phyloP scores from a whole-genome alignment of 2,888 invertebrate genomes.

The Drosophila anceps region DNA sequence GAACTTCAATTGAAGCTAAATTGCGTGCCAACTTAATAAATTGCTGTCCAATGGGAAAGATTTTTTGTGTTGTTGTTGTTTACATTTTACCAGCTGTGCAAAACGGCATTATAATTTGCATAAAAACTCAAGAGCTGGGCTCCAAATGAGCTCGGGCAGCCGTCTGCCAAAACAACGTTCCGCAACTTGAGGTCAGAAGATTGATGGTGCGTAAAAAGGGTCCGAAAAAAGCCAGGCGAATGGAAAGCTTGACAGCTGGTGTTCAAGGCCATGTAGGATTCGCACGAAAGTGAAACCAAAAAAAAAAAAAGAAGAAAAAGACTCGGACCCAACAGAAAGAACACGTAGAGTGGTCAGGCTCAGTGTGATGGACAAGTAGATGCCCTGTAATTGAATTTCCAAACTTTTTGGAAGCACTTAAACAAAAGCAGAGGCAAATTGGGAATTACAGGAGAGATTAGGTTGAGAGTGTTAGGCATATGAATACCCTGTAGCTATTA shows the following conservation, averaged over 20 bases:
- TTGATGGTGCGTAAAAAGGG: conserved; percentile 58
- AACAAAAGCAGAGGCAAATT: background rate
- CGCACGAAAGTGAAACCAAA: conserved; percentile 20
- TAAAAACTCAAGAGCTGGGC: conserved; percentile 59
- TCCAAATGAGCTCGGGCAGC: conserved; percentile 10
- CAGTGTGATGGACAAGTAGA: background rate
- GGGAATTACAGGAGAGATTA: background rate
- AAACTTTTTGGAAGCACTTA: background rate
- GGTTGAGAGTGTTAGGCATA: too few species aligned
- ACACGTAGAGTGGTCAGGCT: background rate
- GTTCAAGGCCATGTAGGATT: conserved; percentile 46
- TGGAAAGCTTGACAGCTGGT: conserved; percentile 36
- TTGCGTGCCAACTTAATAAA: conserved; percentile 19
- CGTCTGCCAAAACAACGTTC: conserved; percentile 38
- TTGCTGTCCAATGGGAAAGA: conserved; percentile 1
- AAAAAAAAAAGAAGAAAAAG: conserved; percentile 29
- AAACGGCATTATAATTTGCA: conserved; percentile 50
- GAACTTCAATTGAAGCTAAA: conserved; percentile 11
- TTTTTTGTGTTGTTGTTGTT: background rate
- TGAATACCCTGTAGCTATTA: background rate
- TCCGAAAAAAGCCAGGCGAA: conserved; percentile 29
- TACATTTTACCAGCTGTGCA: conserved; percentile 18
- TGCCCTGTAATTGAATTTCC: background rate
- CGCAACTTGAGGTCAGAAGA: conserved; percentile 55
- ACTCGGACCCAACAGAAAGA: background rate